Evolutionary conservation across 2,113 vertebrate species (phyloP), one percentile per base, ranked within the genome.

Genomic region (Leptodactylus fuscus): DNA sequence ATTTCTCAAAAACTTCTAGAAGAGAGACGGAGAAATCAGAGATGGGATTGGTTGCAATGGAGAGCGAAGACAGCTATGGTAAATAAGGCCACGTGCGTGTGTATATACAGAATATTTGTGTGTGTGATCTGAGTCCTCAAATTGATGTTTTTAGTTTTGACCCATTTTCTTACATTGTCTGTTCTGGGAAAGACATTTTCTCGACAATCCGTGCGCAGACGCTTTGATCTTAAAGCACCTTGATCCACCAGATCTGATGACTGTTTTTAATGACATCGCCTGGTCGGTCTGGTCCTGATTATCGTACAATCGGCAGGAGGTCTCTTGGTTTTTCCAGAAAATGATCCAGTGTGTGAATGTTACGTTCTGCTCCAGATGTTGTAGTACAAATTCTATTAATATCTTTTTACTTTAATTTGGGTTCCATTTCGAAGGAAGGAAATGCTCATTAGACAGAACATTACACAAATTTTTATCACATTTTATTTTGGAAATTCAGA

Each of bases 191-290:
- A 41, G 46, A 73, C 34, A n/a, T 62, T 82, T 82, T 82, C 67
- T 82, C 27, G 48, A 82, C 81, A 71, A 58, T 82, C 81, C 58
- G 65, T 53, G 55, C 29, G 4, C 12, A 73, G 20, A 41, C 49
- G 20, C 81, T 82, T 82, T 82, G 81, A 82, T 82, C 81, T 82
- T 73, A 73, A 27, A 82, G 65, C 81, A 82, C 81, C 81, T 73
- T 73, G 81, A 55, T 89, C 80, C 85, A 84, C 87, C 88, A 86
- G 86, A 82, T 41, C 71, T 81, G 22, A 87, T 82, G 90, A 24
- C 88, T 90, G 89, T 82, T 91, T 91, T 89, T 82, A 82, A 90
- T 92, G 90, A 88, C 58, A 88, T 83, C 27, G 18, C 41, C 15
- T 86, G 78, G 38, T 24, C 32, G 76, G 75, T 29, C 91, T 90